Evolutionary conservation across 2,113 vertebrate species (phyloP).

Genomic region (Natator depressus): DNA sequence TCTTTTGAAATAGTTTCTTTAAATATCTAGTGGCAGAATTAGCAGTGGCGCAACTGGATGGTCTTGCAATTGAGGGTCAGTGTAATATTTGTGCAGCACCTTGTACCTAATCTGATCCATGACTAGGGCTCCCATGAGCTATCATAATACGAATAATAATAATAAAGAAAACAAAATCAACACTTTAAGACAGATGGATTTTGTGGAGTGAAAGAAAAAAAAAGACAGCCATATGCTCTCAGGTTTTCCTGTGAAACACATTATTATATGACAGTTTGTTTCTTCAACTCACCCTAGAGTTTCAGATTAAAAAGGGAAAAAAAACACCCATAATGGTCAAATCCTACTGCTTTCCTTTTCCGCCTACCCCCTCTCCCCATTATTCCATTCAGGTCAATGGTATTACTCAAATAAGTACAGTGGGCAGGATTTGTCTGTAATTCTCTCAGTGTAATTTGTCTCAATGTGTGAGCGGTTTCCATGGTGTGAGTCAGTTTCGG

Average conservation of each 20-base stretch:
- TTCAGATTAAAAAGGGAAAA: neutral
- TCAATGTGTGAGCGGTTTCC: neutral
- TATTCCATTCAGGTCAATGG: neutral
- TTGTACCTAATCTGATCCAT: neutral
- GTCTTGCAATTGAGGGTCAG: neutral
- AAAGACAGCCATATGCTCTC: neutral
- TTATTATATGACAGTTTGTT: neutral
- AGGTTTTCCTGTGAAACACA: accelerated
- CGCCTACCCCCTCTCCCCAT: no score
- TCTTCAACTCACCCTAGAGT: neutral
- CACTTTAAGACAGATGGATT: neutral
- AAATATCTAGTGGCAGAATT: neutral
- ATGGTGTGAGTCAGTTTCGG: neutral
- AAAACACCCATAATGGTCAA: neutral
- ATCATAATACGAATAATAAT: neutral
- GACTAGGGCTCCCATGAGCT: neutral
- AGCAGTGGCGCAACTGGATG: neutral
- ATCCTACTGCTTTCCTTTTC: neutral
- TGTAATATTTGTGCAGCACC: neutral
- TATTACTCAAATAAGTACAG: neutral
- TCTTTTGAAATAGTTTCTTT: neutral
- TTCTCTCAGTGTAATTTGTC: neutral
- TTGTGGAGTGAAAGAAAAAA: neutral
- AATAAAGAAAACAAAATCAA: neutral
- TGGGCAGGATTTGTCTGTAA: neutral